These are phyloP conservation scores for Pangasius larnaudii DNA, from an alignment of 2,797 vertebrate species.

Conservation along the genomic window DNA sequence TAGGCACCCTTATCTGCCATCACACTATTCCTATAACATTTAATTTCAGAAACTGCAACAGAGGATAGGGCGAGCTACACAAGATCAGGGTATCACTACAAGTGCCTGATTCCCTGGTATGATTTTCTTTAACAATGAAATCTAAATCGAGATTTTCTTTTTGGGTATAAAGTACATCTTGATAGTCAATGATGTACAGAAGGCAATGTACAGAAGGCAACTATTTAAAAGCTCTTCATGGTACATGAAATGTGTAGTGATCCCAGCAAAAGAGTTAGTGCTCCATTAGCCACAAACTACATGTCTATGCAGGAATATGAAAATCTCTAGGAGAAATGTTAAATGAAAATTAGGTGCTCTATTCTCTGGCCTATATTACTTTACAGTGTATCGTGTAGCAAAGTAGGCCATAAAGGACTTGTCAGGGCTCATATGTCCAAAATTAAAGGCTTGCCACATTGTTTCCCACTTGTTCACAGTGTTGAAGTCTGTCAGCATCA, in stretches of 20 bases:
- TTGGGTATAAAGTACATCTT: not conserved
- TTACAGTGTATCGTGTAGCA: too few relatives aligned
- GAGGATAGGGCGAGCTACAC: too few relatives aligned
- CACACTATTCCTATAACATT: too few relatives aligned
- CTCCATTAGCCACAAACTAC: not conserved
- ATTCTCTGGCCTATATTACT: not conserved
- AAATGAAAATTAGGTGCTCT: not conserved
- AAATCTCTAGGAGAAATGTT: not conserved
- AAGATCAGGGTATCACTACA: too few relatives aligned
- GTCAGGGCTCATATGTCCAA: not conserved
- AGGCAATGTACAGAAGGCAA: not conserved
- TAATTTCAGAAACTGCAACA: too few relatives aligned
- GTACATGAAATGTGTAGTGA: slow-evolving; percentile 15
- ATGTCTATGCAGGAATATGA: not conserved
- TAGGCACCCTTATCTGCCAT: too few relatives aligned
- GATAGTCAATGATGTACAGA: slow-evolving; percentile 5
- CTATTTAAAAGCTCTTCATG: slow-evolving; percentile 11
- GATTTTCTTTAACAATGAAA: too few relatives aligned
- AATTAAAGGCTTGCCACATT: not conserved
- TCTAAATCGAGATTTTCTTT: not conserved
- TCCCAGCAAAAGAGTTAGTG: not conserved
- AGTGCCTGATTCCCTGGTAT: too few relatives aligned
- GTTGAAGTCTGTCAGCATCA: not conserved
- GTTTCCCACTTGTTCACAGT: not conserved
- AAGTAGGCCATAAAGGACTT: not conserved